Evolutionary conservation across 2,888 invertebrate genomes (phyloP).

Genomic region (Cantharis rustica): DNA sequence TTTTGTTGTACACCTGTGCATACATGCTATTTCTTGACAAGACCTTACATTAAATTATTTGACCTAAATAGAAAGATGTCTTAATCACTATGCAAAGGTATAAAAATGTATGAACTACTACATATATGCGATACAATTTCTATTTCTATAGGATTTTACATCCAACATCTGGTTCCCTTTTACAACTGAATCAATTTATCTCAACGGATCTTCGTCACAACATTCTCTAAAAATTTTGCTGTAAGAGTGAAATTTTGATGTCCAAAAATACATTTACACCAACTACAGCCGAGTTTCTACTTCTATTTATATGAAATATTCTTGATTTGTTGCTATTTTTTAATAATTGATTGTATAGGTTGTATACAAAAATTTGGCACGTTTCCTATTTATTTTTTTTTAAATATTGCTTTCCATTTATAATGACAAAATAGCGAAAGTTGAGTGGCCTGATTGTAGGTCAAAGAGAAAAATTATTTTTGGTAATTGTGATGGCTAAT

Average conservation of each 20-base stretch:
- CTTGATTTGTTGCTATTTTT: neutral
- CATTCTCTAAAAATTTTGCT: neutral
- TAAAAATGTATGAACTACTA: slow-evolving; percentile 24
- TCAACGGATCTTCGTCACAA: neutral
- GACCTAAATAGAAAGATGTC: slow-evolving; percentile 33
- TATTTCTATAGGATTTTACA: slow-evolving; percentile 2
- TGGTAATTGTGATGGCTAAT: slow-evolving; percentile 35
- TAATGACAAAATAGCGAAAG: slow-evolving; percentile 43
- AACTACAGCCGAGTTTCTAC: neutral
- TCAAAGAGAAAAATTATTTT: slow-evolving; percentile 39
- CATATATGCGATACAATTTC: slow-evolving; percentile 19
- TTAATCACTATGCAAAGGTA: slow-evolving; percentile 31
- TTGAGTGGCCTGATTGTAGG: slow-evolving; percentile 41
- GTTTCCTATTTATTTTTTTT: slow-evolving; percentile 15
- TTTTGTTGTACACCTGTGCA: slow-evolving; percentile 29
- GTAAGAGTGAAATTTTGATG: neutral
- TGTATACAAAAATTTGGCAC: neutral
- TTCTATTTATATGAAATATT: neutral
- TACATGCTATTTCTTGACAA: slow-evolving; percentile 18
- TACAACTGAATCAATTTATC: neutral
- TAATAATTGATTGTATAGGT: neutral
- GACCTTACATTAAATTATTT: slow-evolving; percentile 31
- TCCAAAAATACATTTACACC: neutral
- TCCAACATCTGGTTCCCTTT: slow-evolving; percentile 16
- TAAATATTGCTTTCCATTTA: slow-evolving; percentile 40